These are phyloP conservation scores for Procambarus clarkii DNA, from an alignment of 1,140 invertebrate species.

Conservation along the genomic window DNA sequence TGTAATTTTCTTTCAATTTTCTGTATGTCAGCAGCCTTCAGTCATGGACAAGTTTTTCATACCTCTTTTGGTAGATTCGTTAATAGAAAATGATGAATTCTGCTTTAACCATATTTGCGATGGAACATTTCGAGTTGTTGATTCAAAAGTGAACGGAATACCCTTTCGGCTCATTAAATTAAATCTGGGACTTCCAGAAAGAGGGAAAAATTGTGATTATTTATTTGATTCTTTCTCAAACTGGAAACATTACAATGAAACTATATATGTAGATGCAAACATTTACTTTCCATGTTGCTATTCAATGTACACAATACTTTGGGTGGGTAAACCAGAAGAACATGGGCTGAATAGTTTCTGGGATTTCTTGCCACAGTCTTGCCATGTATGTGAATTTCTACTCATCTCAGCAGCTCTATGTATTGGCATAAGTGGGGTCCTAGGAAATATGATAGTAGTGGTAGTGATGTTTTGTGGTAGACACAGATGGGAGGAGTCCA, in stretches of 20 bases:
- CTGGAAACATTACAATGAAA: not conserved
- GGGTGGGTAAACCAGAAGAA: conserved; percentile 30
- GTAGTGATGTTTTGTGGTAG: not conserved
- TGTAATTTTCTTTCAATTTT: conserved; percentile 20
- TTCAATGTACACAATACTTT: not conserved
- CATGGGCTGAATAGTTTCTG: conserved; percentile 31
- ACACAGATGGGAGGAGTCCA: conserved; percentile 7
- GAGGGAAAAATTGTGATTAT: not conserved
- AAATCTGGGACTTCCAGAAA: too few species aligned
- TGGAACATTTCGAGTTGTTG: conserved; percentile 5
- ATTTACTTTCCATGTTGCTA: conserved; percentile 43
- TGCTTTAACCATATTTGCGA: conserved; percentile 37
- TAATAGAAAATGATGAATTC: not conserved
- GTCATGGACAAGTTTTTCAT: not conserved
- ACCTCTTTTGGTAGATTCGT: not conserved
- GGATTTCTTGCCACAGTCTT: conserved; percentile 36
- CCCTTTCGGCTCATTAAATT: conserved; percentile 7
- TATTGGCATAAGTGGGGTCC: not conserved
- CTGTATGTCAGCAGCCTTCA: not conserved
- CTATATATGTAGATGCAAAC: not conserved
- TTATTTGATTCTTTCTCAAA: not conserved
- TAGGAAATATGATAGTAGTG: conserved; percentile 18
- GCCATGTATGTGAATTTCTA: conserved; percentile 21
- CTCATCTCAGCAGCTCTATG: conserved; percentile 2
- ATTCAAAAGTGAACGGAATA: conserved; percentile 10